These are phyloP conservation scores for Cancer borealis DNA, from an alignment of 2,888 invertebrate species.

Conservation along the genomic window DNA sequence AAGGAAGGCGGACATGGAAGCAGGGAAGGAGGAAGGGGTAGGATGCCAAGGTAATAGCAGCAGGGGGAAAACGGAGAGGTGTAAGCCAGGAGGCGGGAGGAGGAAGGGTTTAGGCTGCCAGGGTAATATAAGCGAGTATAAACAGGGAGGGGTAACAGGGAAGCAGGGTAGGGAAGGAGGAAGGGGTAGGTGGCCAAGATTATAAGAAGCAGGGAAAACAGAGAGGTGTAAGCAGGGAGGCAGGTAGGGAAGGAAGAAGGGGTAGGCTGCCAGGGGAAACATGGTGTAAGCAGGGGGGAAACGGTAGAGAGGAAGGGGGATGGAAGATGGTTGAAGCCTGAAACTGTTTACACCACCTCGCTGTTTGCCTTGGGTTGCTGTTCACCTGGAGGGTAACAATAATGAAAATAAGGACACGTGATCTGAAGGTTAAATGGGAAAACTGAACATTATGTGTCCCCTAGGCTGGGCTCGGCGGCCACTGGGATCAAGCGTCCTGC, in stretches of 20 bases:
- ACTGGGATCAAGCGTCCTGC: background rate
- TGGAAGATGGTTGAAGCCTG: too few species aligned
- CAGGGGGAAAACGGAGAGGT: background rate
- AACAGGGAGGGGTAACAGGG: background rate
- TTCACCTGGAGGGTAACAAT: slow-evolving; percentile 1
- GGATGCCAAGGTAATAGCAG: too few species aligned
- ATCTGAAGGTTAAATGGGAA: background rate
- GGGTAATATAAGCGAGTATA: too few species aligned
- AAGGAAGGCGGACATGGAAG: background rate
- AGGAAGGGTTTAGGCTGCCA: too few species aligned
- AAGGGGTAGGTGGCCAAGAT: too few species aligned
- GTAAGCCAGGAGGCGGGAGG: too few species aligned
- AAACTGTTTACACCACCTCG: background rate
- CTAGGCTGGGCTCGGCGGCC: background rate
- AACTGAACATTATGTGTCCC: background rate
- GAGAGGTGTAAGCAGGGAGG: too few species aligned
- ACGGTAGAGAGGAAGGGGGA: background rate
- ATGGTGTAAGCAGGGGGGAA: background rate
- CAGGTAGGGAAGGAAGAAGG: too few species aligned
- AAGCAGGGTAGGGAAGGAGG: background rate
- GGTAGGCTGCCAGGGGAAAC: too few species aligned
- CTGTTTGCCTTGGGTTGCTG: background rate
- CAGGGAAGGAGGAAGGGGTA: too few species aligned
- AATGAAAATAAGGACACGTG: slow-evolving; percentile 10
- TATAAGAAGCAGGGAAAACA: too few species aligned